A percentile compares a stretch with the other conserved stretches of the same genome.
Conservation (phyloP, 2,113 vertebrate species). For the Procapra przewalskii region DNA sequence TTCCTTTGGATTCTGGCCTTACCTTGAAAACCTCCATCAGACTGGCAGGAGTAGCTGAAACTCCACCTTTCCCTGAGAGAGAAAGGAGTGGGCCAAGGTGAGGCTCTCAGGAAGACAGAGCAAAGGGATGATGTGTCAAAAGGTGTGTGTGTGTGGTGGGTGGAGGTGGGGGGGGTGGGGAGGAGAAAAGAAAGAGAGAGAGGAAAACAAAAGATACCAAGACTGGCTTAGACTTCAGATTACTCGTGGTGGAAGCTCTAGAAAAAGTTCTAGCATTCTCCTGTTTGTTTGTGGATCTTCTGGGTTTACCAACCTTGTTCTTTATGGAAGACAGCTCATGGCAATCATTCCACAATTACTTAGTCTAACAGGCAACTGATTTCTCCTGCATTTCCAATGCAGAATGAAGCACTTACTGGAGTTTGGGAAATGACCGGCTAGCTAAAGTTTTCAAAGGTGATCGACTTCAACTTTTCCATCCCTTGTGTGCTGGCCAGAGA, state of each 20-base stretch:
- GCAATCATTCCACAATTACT: not conserved
- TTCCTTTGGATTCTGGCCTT: not conserved
- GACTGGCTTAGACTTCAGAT: slow-evolving; percentile 41
- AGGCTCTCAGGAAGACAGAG: not conserved
- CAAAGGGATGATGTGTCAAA: slow-evolving; percentile 1
- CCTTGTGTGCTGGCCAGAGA: slow-evolving; percentile 2
- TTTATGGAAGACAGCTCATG: not conserved
- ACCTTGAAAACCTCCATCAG: not conserved
- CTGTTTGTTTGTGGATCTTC: slow-evolving; percentile 1
- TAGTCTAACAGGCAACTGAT: not conserved
- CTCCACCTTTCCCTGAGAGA: not conserved
- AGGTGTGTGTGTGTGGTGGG: not conserved
- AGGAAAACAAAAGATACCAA: not conserved
- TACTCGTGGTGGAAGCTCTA: not conserved
- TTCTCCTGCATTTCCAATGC: not conserved
- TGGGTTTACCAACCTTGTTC: slow-evolving; percentile 28
- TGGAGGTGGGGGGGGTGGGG: not conserved
- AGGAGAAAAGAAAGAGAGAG: not conserved
- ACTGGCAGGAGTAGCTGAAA: slow-evolving; percentile 25
- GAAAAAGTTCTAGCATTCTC: not conserved
- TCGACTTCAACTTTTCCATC: slow-evolving; percentile 45
- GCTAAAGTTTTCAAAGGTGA: not conserved
- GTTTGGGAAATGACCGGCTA: not conserved
- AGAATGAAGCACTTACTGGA: not conserved
- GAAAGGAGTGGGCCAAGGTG: not conserved